Conservation (phyloP, 2,888 invertebrate genomes). For the Diarsia dahlii region DNA sequence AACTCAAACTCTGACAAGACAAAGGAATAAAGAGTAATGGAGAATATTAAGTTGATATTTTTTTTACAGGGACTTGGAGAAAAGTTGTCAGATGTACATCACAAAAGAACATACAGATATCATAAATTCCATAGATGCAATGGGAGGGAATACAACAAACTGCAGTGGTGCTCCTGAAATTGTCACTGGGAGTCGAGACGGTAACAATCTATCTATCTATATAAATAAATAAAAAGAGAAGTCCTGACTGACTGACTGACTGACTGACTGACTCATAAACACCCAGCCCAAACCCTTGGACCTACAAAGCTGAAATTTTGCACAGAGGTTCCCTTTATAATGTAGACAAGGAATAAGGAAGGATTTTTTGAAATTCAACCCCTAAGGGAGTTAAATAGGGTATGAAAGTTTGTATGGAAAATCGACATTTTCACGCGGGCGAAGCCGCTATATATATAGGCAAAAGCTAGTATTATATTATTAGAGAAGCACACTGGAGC, state of each 20-base stretch:
- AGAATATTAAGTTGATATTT: not conserved
- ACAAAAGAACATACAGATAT: slow-evolving; percentile 95
- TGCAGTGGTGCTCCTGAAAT: slow-evolving; percentile 99
- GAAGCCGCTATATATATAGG: too few relatives aligned
- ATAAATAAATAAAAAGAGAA: too few relatives aligned
- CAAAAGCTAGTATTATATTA: not conserved
- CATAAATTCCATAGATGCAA: slow-evolving; percentile 97
- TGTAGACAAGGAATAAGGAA: too few relatives aligned
- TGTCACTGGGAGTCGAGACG: slow-evolving; percentile 98
- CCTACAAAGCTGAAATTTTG: too few relatives aligned
- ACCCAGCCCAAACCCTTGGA: too few relatives aligned
- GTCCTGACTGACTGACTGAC: too few relatives aligned
- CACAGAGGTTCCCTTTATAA: too few relatives aligned
- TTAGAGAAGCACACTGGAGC: not conserved
- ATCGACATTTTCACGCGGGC: too few relatives aligned
- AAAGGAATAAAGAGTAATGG: not conserved
- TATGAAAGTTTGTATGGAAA: too few relatives aligned
- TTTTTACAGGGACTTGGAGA: slow-evolving; percentile 94
- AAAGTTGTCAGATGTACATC: slow-evolving; percentile 94
- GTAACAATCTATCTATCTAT: slow-evolving; percentile 79
- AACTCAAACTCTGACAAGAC: not conserved
- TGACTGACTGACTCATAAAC: too few relatives aligned
- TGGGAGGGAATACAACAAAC: slow-evolving; percentile 95
- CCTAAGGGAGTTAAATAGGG: too few relatives aligned
- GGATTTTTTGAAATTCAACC: too few relatives aligned